Base-by-base conservation (phyloP, 1,140 invertebrate species). In the Drepana arcuata region DNA sequence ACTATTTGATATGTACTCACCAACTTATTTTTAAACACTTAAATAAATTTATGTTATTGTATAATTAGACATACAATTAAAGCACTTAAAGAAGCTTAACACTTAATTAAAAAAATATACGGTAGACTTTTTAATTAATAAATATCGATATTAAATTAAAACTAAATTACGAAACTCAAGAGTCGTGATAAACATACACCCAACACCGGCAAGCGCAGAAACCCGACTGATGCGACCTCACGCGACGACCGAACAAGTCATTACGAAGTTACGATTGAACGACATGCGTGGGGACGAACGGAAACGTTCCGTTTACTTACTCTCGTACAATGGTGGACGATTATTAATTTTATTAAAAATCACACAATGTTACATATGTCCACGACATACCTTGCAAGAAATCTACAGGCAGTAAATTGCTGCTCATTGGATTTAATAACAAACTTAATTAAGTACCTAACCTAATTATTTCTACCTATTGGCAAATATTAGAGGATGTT, bases 151-250 rank as follows among this genome's bases (percentile, higher is more conserved):
- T 63, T 34, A 54, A 60, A 64, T 52, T 61, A 58, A n/a, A n/a
- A 56, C 38, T 63, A 63, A 55, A 39, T 63, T 64, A 72, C 72
- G 75, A 73, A 68, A 61, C 45, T 49, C 41, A 57, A 59, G 61
- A 67, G 64, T 55, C 65, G 63, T 72, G 51, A 63, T 48, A 50
- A 34, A 65, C 48, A 55, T 48, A 69, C 67, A 71, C 59, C 65
- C 58, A 28, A 58, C 54, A 62, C 70, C 66, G 58, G 54, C 71
- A 61, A 78, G 64, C 73, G 71, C 69, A 69, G 68, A 81, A 81
- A 81, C 77, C 77, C 77, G 77, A 81, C 77, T 81, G 50, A 61
- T 44, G 66, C 70, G 70, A 67, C 68, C 61, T 67, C 70, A 64
- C 36, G 66, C 55, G 66, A 59, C 30, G 57, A 51, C 27, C 49